Conservation (phyloP, 2,113 vertebrate species). For the Octodon degus region DNA sequence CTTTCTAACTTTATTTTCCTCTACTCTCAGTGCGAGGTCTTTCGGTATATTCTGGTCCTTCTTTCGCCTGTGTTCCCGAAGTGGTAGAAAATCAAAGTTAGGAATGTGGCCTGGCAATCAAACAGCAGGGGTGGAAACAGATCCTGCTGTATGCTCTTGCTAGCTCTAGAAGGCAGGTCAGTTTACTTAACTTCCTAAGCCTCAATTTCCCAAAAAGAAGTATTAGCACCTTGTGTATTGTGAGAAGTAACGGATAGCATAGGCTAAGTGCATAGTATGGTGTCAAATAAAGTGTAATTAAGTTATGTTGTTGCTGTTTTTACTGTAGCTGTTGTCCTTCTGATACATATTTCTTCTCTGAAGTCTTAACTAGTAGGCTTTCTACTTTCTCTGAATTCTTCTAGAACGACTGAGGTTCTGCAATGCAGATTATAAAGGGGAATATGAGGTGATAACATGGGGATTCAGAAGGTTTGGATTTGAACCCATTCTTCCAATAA, state of each 20-base stretch:
- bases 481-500: background rate
- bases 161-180: background rate
- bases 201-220: background rate
- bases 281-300: background rate
- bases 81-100: background rate
- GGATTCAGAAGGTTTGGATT: background rate
- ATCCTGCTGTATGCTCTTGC: background rate
- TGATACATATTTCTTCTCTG: background rate
- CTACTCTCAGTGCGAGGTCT: background rate
- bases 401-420: background rate
- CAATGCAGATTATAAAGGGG: background rate
- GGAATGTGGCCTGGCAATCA: background rate
- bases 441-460: background rate
- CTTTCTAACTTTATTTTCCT: background rate
- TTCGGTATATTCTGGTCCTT: background rate
- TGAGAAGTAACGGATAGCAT: background rate
- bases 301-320: background rate
- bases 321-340: background rate
- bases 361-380: background rate
- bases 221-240: background rate
- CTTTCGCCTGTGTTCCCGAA: background rate
- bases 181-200: background rate
- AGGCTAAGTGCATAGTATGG: background rate
- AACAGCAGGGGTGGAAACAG: background rate
- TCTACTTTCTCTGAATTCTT: constrained; percentile 23